Evolutionary conservation across 1,140 invertebrate genomes (phyloP).

Genomic region (Carcinoscorpius rotundicauda): DNA sequence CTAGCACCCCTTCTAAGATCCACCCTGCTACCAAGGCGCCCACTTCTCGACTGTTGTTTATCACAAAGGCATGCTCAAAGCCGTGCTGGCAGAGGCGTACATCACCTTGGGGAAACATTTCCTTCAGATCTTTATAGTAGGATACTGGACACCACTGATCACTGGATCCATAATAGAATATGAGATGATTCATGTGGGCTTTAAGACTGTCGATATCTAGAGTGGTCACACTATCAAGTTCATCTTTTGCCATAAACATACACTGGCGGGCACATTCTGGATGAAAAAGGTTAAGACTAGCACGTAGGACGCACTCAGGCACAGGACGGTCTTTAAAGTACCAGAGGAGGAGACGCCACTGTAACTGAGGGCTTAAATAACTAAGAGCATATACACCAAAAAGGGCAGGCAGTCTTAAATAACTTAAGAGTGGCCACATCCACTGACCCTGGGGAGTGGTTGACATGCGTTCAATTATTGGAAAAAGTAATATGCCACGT

Average conservation of each 20-base stretch:
- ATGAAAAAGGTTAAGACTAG: constrained; percentile 29
- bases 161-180: constrained; percentile 57
- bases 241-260: constrained; percentile 35
- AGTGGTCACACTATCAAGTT: constrained; percentile 34
- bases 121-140: constrained; percentile 48
- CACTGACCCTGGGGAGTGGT: constrained; percentile 53
- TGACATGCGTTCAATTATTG: constrained; percentile 65
- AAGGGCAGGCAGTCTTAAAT: constrained; percentile 41
- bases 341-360: constrained; percentile 27
- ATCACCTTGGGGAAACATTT: constrained; percentile 45
- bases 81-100: constrained; percentile 49
- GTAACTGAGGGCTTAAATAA: constrained; percentile 39
- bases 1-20: constrained; percentile 30
- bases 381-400: constrained; percentile 45
- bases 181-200: constrained; percentile 39
- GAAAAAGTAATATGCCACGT: constrained; percentile 54
- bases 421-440: constrained; percentile 40
- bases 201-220: constrained; percentile 31
- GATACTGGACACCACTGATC: constrained; percentile 61
- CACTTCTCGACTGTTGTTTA: constrained; percentile 45
- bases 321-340: constrained; percentile 26
- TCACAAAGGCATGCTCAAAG: constrained; percentile 61
- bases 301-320: constrained; percentile 30
- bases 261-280: constrained; percentile 35
- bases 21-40: constrained; percentile 44